These are phyloP conservation scores for Machimus atricapillus DNA, from an alignment of 2,888 invertebrate species.

Conservation along the genomic window DNA sequence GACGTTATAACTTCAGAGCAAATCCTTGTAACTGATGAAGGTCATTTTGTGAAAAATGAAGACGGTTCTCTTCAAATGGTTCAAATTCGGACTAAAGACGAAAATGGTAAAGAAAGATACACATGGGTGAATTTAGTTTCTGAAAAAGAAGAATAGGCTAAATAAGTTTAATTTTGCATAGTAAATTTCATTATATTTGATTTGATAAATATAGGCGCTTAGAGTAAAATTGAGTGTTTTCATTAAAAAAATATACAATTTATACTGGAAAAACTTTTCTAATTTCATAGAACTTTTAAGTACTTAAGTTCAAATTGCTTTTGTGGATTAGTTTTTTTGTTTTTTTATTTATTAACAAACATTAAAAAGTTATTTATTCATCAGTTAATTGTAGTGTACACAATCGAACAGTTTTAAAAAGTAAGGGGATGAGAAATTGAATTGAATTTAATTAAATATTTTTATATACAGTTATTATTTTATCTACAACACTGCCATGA, in stretches of 20 bases:
- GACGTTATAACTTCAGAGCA: slow-evolving; percentile 42
- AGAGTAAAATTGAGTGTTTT: neutral
- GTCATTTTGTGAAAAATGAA: slow-evolving; percentile 17
- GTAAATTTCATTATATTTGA: neutral
- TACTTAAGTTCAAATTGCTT: neutral
- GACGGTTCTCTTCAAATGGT: slow-evolving; percentile 38
- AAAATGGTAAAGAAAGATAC: slow-evolving; percentile 37
- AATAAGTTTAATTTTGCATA: neutral
- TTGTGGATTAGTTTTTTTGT: neutral
- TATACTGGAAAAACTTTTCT: neutral
- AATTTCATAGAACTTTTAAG: neutral
- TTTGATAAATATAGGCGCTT: neutral
- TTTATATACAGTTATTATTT: neutral
- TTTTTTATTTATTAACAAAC: neutral
- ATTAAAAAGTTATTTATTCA: neutral
- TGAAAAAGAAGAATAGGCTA: slow-evolving; percentile 32
- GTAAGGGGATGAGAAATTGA: neutral
- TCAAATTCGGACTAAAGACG: slow-evolving; percentile 39
- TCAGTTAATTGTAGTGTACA: neutral
- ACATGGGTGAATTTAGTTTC: slow-evolving; percentile 44
- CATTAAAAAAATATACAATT: neutral
- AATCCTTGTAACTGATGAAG: slow-evolving; percentile 30
- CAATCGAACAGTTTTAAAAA: neutral
- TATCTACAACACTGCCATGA: neutral
- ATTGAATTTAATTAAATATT: neutral